Evolutionary conservation across 2,888 invertebrate genomes (phyloP), one percentile per base, ranked within the genome.

Genomic region (Neoascia interrupta): DNA sequence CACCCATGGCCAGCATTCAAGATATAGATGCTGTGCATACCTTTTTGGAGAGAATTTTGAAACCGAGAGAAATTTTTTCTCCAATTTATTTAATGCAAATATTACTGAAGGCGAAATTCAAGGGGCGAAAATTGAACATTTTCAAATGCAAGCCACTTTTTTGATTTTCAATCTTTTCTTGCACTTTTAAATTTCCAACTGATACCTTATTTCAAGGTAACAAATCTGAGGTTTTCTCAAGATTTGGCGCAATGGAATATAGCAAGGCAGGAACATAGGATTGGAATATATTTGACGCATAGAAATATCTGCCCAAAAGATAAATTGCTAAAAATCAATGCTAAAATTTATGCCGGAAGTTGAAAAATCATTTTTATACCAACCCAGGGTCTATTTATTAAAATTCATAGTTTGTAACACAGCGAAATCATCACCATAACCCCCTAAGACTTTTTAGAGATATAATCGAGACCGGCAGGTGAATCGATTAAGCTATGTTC

Each of bases 111-210:
- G 28, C 16, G 5, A 47, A 16, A 4, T 28, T 28, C 6, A 47
- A 47, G 3, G 45, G 13, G 0, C 13, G 16, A 10, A 15, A 45
- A 45, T 6, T 16, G 4, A 26, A 26, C 15, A 45, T 45, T n/a
- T 23, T 23, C 26, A 45, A 15, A 45, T 45, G n/a, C 45, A 26
- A 26, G 16, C 45, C 16, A 45, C 26, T 45, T 45, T 45, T 45
- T 45, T 15, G 10, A 26, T 45, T 45, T 45, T 15, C 45, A 45
- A 45, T 4, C 16, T 45, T 26, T 23, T 16, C 16, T 26, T 1
- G 13, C 26, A 13, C 0, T 16, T 5, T 10, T 23, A 23, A 45
- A 45, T 26, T 45, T 45, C 26, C 21, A 45, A 18, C 26, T n/a
- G 15, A 21, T 43, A 21, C 21, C 21, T 43, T 43, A 43, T 43